Conservation (phyloP, 1,140 invertebrate species). For the Holotrichia oblita region DNA sequence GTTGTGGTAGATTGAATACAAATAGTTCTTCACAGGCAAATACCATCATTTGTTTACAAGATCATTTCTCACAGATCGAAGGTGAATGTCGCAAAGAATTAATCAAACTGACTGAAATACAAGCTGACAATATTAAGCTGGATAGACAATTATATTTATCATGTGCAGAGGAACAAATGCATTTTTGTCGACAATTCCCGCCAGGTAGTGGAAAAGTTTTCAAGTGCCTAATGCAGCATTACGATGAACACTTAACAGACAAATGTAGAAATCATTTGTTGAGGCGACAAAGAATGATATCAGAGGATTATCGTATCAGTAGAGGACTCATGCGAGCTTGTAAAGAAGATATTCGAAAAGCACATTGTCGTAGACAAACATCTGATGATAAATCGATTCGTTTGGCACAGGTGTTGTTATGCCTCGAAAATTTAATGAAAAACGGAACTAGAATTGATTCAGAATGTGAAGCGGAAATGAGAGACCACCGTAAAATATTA, state of each 20-base stretch:
- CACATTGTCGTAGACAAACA: conserved; percentile 78
- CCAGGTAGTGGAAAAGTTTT: conserved; percentile 84
- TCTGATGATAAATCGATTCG: conserved; percentile 85
- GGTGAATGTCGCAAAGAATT: conserved; percentile 80
- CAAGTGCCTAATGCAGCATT: conserved; percentile 91
- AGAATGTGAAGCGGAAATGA: conserved; percentile 88
- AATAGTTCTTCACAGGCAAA: conserved; percentile 80
- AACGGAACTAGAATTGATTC: conserved; percentile 76
- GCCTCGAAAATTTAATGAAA: conserved; percentile 86
- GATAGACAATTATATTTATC: conserved; percentile 91
- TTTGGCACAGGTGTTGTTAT: conserved; percentile 91
- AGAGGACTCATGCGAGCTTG: conserved; percentile 89
- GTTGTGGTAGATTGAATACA: conserved; percentile 77
- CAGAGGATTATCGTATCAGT: conserved; percentile 91
- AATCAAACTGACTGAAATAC: conserved; percentile 85
- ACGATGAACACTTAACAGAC: conserved; percentile 73
- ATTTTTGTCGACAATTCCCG: conserved; percentile 72
- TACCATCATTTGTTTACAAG: conserved; percentile 87
- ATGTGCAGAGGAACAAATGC: conserved; percentile 85
- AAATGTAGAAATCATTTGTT: conserved; percentile 87
- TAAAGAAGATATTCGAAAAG: conserved; percentile 86
- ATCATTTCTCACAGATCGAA: conserved; percentile 68
- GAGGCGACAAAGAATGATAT: conserved; percentile 86
- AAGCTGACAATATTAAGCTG: conserved; percentile 90
- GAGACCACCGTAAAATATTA: conserved; percentile 87